Base-by-base conservation (phyloP, 2,113 vertebrate genomes). In the Nansenia antarctica region DNA sequence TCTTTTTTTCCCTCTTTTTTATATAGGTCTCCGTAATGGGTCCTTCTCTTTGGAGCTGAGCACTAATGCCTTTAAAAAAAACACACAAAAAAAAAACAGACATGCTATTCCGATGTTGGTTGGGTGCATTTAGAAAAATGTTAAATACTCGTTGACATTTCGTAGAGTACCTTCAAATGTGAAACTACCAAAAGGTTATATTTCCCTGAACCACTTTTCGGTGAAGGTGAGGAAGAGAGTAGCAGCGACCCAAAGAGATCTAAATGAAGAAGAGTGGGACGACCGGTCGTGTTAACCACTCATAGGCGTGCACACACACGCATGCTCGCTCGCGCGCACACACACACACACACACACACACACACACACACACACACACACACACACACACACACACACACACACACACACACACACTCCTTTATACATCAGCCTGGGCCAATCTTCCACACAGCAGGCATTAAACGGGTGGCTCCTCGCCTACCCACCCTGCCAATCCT, bases 61-160 rank as follows among this genome's bases (percentile, higher is more conserved):
- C 53, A 74, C 81, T 82, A 77, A 76, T 71, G 73, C 70, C 70
- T 91, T 85, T 82, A 87, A 87, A 72, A 29, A 80, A 81, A 85
- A 74, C 77, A 79, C 63, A 80, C 83, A 90, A 90, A 89, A 76
- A n/a, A n/a, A n/a, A n/a, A n/a, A n/a, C 42, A 18, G 42, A 85
- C 78, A 85, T 86, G 82, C 74, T 70, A 76, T 66, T 87, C 72
- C 63, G 76, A 77, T 74, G 78, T 72, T 86, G 75, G 72, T 58
- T 67, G 85, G 76, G 83, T 85, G 82, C 86, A 75, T 76, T 82
- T 88, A 87, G 86, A 53, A 81, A 81, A 88, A 79, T 86, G 88
- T 86, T 88, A 89, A 87, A 85, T 82, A 83, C 83, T 87, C 76
- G 81, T 81, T 82, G 82, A 86, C 82, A 88, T 89, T 89, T 86